A percentile compares a stretch with the other conserved stretches of the same genome.
phyloP scores from a whole-genome alignment of 2,113 vertebrate species.

The Gobiocypris rarus region DNA sequence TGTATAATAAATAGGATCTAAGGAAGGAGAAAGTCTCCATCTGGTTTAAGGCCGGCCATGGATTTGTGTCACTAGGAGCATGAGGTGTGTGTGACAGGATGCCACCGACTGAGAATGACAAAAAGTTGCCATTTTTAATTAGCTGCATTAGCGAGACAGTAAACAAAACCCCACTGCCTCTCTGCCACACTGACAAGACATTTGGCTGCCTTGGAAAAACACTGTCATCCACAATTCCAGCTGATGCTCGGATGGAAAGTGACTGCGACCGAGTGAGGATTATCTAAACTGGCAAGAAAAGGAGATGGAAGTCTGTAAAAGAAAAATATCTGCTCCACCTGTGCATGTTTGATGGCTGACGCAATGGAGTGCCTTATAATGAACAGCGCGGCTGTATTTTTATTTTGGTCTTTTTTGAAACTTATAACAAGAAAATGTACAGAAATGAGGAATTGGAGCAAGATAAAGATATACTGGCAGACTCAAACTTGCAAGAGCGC shows the following conservation, averaged over 20 bases:
- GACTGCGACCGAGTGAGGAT: not conserved
- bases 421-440: too few relatives aligned
- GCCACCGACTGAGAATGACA: not conserved
- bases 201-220: conserved; percentile 31
- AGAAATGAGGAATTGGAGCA: too few relatives aligned
- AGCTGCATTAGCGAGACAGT: conserved; percentile 8
- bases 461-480: too few relatives aligned
- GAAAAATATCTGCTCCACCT: conserved; percentile 10
- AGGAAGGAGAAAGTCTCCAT: conserved; percentile 1
- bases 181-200: conserved; percentile 10
- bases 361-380: not conserved
- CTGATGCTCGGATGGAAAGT: not conserved
- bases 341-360: conserved; percentile 5
- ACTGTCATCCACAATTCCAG: not conserved
- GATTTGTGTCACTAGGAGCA: not conserved
- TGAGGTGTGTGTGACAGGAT: conserved; percentile 1
- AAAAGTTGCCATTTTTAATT: conserved; percentile 37
- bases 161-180: conserved; percentile 29
- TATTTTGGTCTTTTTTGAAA: not conserved
- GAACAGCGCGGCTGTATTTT: not conserved
- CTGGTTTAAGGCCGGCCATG: not conserved
- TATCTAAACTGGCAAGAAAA: conserved; percentile 1
- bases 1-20: not conserved
- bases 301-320: not conserved
- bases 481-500: too few relatives aligned